phyloP scores from a whole-genome alignment of 2,797 vertebrate genomes.

The Anisognathus igniventris region DNA sequence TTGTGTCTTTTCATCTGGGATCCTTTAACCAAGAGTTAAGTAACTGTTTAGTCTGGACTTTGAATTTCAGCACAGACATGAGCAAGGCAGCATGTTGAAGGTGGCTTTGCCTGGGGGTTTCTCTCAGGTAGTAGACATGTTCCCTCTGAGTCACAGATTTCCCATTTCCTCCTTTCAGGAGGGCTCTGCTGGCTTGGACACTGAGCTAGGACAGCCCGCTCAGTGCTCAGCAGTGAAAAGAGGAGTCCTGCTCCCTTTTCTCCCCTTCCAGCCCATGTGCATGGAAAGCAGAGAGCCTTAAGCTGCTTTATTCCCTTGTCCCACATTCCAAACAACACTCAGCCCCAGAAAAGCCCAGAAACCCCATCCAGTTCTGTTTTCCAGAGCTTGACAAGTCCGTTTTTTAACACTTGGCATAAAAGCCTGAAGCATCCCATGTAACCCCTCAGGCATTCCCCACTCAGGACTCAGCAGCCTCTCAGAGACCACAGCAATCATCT shows the following conservation, averaged over 20 bases:
- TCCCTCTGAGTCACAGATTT: neutral
- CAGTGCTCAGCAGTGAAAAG: neutral
- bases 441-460: neutral
- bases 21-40: neutral
- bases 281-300: neutral
- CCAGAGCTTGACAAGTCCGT: neutral
- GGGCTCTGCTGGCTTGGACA: neutral
- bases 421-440: fast-evolving
- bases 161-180: neutral
- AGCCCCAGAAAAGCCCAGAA: neutral
- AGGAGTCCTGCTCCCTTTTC: neutral
- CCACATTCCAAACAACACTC: neutral
- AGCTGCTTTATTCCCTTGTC: neutral
- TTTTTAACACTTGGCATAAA: neutral
- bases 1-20: neutral
- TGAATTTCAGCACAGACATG: neutral
- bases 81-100: neutral
- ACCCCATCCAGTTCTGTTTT: neutral
- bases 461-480: neutral
- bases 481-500: fast-evolving
- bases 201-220: neutral
- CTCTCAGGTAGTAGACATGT: neutral
- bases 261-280: neutral
- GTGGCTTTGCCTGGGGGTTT: neutral
- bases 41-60: neutral